Base-by-base conservation (phyloP, 2,797 vertebrate genomes). In the Trachops cirrhosus region DNA sequence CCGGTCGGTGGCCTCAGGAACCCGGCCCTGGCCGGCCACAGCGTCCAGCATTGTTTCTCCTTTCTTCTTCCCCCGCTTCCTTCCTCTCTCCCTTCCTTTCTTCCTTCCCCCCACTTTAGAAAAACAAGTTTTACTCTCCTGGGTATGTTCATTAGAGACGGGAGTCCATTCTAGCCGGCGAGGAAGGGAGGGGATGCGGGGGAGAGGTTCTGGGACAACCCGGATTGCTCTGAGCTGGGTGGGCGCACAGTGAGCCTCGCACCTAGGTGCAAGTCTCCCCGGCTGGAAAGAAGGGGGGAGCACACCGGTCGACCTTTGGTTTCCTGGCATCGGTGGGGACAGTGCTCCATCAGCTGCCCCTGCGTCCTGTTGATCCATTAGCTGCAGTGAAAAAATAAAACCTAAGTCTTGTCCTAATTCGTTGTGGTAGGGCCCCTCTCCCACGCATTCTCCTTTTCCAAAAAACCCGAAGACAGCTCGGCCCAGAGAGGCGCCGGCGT, bases 41-140 rank as follows among this genome's bases (percentile, higher is more conserved):
- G n/a, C n/a, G n/a, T n/a, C n/a, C n/a, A n/a, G n/a, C 70, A 29
- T 88, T 94, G 67, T 92, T 86, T 83, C 73, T 68, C 32, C 46
- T 78, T 16, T 67, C 71, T 3, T 9, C 44, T 90, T 41, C 71
- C 87, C 41, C 57, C 41, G 26, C 80, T 96, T 83, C 73, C 90
- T 83, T 89, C 71, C 59, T 78, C 26, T 64, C 94, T 95, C 62
- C 62, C 62, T 79, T 67, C 88, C 88, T 80, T 80, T 70, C 84
- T 75, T 41, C 34, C 50, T 19, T 8, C 71, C 68, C 54, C 80
- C 88, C 29, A 0, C 26, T 78, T 96, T 95, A 92, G 86, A 93
- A 97, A 95, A 97, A 94, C 93, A 97, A 90, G 68, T 88, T 96
- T 97, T 94, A 96, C 84, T 97, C 93, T 97, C 87, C n/a, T 83